phyloP scores from a whole-genome alignment of 1,140 invertebrate genomes.

The Pseudoatta argentina region DNA sequence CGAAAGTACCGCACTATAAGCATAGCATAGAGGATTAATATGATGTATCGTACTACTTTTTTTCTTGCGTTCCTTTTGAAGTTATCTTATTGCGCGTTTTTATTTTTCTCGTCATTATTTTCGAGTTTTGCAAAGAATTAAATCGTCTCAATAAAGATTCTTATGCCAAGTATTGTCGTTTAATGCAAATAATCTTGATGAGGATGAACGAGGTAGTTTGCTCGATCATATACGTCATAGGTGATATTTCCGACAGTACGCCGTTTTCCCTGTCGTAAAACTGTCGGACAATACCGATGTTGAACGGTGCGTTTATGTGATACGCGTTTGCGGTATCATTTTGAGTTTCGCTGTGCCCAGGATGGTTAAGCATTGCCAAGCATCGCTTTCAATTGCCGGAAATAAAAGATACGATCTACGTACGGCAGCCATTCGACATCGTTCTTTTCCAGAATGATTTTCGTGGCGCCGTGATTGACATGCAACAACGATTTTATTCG shows the following conservation, averaged over 20 bases:
- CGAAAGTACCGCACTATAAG: not conserved
- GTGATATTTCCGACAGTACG: conserved; percentile 48
- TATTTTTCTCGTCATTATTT: conserved; percentile 1
- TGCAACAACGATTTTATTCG: conserved; percentile 10
- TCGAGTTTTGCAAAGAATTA: conserved; percentile 32
- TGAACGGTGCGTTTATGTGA: conserved; percentile 21
- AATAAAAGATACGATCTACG: conserved; percentile 29
- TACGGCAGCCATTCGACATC: not conserved
- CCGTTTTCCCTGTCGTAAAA: conserved; percentile 1
- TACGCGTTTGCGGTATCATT: conserved; percentile 18
- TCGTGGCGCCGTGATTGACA: conserved; percentile 9
- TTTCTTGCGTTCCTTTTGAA: not conserved
- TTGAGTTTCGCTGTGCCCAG: not conserved
- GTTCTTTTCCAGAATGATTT: conserved; percentile 5
- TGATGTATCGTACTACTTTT: conserved; percentile 6
- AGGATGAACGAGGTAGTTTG: not conserved
- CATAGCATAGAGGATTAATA: conserved; percentile 5
- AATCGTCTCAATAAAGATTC: conserved; percentile 35
- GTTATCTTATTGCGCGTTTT: conserved; percentile 13
- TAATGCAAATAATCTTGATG: conserved; percentile 4
- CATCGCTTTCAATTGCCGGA: conserved; percentile 5
- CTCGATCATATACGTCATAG: conserved; percentile 21
- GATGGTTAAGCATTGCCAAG: conserved; percentile 3
- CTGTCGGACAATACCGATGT: not conserved
- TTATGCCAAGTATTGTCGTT: conserved; percentile 19